These are phyloP conservation scores for Geophilus truncorum DNA, from an alignment of 2,888 invertebrate genomes.

Conservation along the genomic window DNA sequence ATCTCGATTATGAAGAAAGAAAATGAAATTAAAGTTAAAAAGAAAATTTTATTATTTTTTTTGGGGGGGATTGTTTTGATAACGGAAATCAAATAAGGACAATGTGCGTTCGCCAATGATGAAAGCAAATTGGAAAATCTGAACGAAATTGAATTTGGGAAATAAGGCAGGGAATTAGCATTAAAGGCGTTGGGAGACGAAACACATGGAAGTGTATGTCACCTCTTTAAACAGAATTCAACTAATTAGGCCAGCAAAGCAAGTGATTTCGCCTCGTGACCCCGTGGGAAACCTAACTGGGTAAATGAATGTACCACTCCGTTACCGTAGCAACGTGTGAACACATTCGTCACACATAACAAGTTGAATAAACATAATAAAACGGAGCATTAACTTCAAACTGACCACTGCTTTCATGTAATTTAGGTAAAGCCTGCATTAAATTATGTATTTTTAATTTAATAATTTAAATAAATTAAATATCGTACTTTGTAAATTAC, in stretches of 20 bases:
- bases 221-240: background rate
- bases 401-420: too few species aligned
- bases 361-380: background rate
- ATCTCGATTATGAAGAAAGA: background rate
- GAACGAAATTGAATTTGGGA: background rate
- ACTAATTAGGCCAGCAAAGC: background rate
- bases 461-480: background rate
- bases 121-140: background rate
- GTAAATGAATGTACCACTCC: background rate
- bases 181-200: slow-evolving; percentile 1
- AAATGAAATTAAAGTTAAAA: background rate
- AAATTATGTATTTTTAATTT: too few species aligned
- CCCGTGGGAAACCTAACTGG: background rate
- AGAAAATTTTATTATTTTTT: too few species aligned
- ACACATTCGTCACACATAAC: background rate
- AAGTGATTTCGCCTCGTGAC: background rate
- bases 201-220: background rate
- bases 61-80: background rate
- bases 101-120: background rate
- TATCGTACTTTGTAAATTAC: too few species aligned
- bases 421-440: too few species aligned
- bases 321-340: background rate
- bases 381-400: too few species aligned
- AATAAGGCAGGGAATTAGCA: background rate
- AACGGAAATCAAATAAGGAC: background rate